Base-by-base conservation (phyloP, 1,140 invertebrate species). In the Latrodectus geometricus region DNA sequence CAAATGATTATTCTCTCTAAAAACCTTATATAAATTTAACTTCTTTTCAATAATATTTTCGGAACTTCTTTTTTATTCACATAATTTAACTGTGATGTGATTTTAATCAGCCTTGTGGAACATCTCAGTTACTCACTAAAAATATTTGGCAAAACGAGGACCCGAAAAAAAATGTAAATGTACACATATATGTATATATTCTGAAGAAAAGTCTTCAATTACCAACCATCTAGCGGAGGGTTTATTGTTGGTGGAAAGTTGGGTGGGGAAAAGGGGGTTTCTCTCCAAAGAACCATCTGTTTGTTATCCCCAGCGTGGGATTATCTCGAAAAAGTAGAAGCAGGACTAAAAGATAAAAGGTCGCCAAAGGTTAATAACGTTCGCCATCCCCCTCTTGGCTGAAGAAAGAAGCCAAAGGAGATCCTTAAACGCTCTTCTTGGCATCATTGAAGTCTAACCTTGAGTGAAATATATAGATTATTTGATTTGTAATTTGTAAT, bases 241-340 rank as follows among this genome's bases (percentile, higher is more conserved):
- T 17, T 11, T 61, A 61, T 61, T 61, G 54, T 61, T 61, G 54
- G 54, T 8, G 17, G 54, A 61, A 14, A 17, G 54, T 4, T 61
- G 11, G 11, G 17, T 14, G 17, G 23, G 68, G 50, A 49, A 23
- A 49, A 23, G n/a, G 49, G 15, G 21, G 0, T n/a, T 66, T 11
- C 49, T 49, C 20, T 23, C 68, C 50, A 0, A 4, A n/a, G 23
- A 83, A 83, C 72, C 82, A 84, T 84, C 82, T 84, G 82, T 84
- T 84, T 76, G 82, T 75, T 68, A 68, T 68, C 82, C 73, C 23
- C 52, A 56, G 82, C 82, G 82, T 84, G 82, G 82, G 82, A 84
- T 84, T 84, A 14, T 49, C 61, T 68, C 68, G 73, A 84, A 84
- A 84, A 76, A n/a, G 69, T 54, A 74, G 80, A 74, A 73, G 69